phyloP scores from a whole-genome alignment of 2,797 vertebrate genomes.

The Molossus molossus region DNA sequence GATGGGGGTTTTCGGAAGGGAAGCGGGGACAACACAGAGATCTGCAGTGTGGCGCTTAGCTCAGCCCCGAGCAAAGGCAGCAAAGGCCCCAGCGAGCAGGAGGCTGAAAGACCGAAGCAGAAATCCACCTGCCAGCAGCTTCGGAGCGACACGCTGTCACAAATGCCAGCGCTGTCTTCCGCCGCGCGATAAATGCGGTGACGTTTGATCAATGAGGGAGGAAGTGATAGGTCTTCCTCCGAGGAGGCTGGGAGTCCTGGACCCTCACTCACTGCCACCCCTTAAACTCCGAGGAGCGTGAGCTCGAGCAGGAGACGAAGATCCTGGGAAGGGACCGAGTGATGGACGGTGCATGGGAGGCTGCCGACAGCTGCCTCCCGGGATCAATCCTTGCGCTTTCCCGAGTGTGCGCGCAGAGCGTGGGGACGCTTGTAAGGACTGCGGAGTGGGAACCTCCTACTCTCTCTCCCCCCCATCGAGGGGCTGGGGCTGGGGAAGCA shows the following conservation, averaged over 20 bases:
- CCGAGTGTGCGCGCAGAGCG: not conserved
- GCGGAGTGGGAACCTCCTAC: fast-evolving
- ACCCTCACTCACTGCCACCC: not conserved
- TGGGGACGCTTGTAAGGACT: not conserved
- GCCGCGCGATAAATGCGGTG: conserved; percentile 29
- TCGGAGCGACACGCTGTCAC: not conserved
- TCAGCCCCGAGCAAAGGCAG: not conserved
- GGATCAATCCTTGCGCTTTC: not conserved
- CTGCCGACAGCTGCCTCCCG: not conserved
- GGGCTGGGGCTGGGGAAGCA: not conserved
- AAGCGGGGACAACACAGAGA: not conserved
- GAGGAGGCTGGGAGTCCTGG: not conserved
- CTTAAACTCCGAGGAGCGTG: not conserved
- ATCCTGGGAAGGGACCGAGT: not conserved
- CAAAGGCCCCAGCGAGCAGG: not conserved
- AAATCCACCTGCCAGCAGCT: conserved; percentile 17
- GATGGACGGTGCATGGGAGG: fast-evolving
- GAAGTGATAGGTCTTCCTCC: conserved; percentile 19
- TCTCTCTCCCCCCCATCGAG: not conserved
- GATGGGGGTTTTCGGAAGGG: not conserved
- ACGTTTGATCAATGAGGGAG: conserved; percentile 70
- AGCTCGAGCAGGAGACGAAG: not conserved
- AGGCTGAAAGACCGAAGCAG: not conserved
- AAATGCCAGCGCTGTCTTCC: conserved; percentile 65
- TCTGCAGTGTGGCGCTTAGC: not conserved